These are phyloP conservation scores for Thamnaconus septentrionalis DNA, from an alignment of 2,113 vertebrate species.

Conservation along the genomic window DNA sequence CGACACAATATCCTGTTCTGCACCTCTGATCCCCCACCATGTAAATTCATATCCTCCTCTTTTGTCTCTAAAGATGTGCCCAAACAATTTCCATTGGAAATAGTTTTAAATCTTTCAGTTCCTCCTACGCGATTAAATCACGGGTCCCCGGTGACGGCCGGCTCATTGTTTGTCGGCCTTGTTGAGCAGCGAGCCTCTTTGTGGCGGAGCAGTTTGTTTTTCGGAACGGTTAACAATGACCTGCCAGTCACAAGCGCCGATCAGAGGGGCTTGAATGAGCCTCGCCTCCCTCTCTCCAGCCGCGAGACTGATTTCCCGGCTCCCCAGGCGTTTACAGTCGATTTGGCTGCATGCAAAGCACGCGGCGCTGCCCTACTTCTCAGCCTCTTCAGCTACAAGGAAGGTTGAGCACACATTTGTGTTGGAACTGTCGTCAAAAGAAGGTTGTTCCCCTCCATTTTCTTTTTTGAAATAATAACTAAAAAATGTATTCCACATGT, in stretches of 20 bases:
- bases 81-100: constrained; percentile 15
- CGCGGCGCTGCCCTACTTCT: constrained; percentile 58
- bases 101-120: constrained; percentile 29
- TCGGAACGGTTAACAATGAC: constrained; percentile 60
- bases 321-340: constrained; percentile 66
- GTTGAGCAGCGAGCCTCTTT: constrained; percentile 10
- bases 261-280: constrained; percentile 55
- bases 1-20: not conserved
- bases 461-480: not conserved
- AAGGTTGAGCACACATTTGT: constrained; percentile 31
- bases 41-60: no score
- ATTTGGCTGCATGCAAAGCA: constrained; percentile 59
- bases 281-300: constrained; percentile 52
- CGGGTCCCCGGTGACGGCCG: constrained; percentile 30
- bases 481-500: constrained; percentile 7
- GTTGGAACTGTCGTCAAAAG: constrained; percentile 2
- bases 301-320: constrained; percentile 56
- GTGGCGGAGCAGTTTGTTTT: constrained; percentile 51
- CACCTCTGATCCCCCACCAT: not conserved
- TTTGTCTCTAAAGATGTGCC: constrained; percentile 16
- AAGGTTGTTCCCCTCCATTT: constrained; percentile 29
- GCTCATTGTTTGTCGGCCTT: constrained; percentile 44
- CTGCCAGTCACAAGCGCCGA: constrained; percentile 65
- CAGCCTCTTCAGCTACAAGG: constrained; percentile 34
- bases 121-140: constrained; percentile 26